Conservation (phyloP, 2,797 vertebrate genomes). For the Aulostomus chinensis region DNA sequence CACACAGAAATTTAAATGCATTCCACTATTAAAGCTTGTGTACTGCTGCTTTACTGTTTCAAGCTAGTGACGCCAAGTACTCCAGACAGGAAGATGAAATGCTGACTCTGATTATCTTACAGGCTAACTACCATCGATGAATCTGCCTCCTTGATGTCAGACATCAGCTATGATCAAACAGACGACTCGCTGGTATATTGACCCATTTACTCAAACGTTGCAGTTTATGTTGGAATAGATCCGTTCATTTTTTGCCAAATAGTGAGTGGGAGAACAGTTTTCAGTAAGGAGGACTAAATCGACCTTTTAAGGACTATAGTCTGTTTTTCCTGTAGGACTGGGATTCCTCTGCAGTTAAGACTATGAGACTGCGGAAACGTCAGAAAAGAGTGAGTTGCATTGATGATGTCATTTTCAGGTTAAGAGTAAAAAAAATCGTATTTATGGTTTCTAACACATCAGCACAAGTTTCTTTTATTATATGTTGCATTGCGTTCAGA, state of each 20-base stretch:
- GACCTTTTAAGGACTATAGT: too few species aligned
- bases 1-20: too few species aligned
- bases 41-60: too few species aligned
- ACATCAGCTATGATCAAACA: slow-evolving; percentile 96
- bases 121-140: slow-evolving; percentile 91
- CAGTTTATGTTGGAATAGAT: background rate
- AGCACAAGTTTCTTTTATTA: too few species aligned
- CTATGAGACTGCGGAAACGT: slow-evolving; percentile 86
- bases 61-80: background rate
- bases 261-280: background rate
- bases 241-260: background rate
- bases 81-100: background rate
- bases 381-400: slow-evolving; percentile 86
- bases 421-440: too few species aligned
- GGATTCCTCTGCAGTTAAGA: slow-evolving; percentile 88
- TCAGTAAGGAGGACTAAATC: background rate
- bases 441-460: background rate
- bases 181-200: slow-evolving; percentile 90
- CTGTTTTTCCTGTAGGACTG: slow-evolving; percentile 81
- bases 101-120: slow-evolving; percentile 15
- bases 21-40: too few species aligned
- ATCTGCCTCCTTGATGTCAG: slow-evolving; percentile 90
- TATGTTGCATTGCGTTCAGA: background rate
- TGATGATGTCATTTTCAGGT: too few species aligned
- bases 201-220: background rate